Percentiles rank a stretch among this genome's conserved stretches.
Evolutionary conservation across 2,888 invertebrate species (phyloP).

Genomic region (Dicyrtomina minuta): DNA sequence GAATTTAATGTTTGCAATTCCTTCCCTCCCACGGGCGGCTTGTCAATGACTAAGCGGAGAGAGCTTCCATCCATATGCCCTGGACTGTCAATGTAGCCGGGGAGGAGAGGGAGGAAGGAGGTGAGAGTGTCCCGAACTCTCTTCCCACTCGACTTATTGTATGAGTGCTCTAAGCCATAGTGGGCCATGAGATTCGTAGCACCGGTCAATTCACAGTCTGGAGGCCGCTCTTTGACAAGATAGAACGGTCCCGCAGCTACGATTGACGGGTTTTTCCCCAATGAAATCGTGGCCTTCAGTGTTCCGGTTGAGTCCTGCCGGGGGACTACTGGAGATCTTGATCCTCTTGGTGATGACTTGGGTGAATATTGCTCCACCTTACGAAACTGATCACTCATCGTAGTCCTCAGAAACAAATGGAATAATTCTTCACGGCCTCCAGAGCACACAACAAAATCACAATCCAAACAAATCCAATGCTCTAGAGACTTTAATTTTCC

Average conservation of each 20-base stretch:
- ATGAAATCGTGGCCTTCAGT: slow-evolving; percentile 92
- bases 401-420: too few species aligned
- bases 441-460: too few species aligned
- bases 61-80: slow-evolving; percentile 72
- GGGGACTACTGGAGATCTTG: slow-evolving; percentile 84
- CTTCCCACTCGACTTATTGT: slow-evolving; percentile 96
- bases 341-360: slow-evolving; percentile 90
- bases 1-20: slow-evolving; percentile 83
- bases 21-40: slow-evolving; percentile 89
- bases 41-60: slow-evolving; percentile 88
- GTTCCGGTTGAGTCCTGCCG: slow-evolving; percentile 96
- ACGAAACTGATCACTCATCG: slow-evolving; percentile 84
- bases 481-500: too few species aligned
- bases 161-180: slow-evolving; percentile 94
- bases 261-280: slow-evolving; percentile 92
- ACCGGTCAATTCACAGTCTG: slow-evolving; percentile 87
- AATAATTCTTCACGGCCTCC: too few species aligned
- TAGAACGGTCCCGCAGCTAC: slow-evolving; percentile 98
- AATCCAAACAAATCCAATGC: too few species aligned
- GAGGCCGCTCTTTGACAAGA: slow-evolving; percentile 94
- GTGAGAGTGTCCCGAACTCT: slow-evolving; percentile 92
- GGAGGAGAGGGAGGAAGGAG: slow-evolving; percentile 90
- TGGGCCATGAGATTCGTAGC: slow-evolving; percentile 95
- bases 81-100: slow-evolving; percentile 92
- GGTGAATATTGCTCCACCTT: slow-evolving; percentile 93